phyloP scores from a whole-genome alignment of 37 sponge, comb jelly and placozoan genomes.

The Theonella swinhoei region DNA sequence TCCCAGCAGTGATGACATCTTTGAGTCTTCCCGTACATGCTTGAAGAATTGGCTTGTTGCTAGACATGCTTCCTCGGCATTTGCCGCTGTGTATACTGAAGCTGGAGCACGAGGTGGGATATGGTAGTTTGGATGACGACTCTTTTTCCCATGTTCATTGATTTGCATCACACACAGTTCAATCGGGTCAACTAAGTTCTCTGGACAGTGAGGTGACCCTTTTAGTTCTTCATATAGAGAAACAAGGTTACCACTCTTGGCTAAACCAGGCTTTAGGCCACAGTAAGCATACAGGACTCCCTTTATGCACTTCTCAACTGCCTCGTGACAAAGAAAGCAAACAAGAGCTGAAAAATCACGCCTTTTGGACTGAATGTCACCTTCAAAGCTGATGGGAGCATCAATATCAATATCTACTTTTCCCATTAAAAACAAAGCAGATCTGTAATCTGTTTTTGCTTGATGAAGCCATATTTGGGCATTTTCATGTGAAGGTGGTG shows the following conservation, averaged over 20 bases:
- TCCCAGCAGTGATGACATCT: slow-evolving; percentile 1
- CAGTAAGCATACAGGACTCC: slow-evolving; percentile 58
- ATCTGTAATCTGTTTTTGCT: slow-evolving; percentile 45
- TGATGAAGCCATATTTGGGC: slow-evolving; percentile 53
- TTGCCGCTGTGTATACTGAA: slow-evolving; percentile 10
- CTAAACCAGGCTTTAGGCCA: slow-evolving; percentile 20
- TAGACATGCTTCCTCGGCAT: slow-evolving; percentile 49
- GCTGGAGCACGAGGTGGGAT: slow-evolving; percentile 47
- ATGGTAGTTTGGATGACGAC: slow-evolving; percentile 60
- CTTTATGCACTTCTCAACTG: slow-evolving; percentile 70
- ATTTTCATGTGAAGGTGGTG: neutral
- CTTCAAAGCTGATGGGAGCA: no score
- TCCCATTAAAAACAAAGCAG: slow-evolving; percentile 14
- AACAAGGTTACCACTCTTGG: slow-evolving; percentile 22
- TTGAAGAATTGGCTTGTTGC: slow-evolving; percentile 28
- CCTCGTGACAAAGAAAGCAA: slow-evolving; percentile 77
- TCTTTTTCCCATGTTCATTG: slow-evolving; percentile 43
- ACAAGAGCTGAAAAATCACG: slow-evolving; percentile 63
- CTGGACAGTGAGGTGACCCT: neutral
- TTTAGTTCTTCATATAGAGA: slow-evolving; percentile 25
- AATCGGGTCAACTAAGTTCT: neutral
- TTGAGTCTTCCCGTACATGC: neutral
- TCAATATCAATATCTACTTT: neutral
- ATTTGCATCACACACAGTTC: slow-evolving; percentile 34
- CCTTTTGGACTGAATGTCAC: no score